A percentile compares a stretch with the other conserved stretches of the same genome.
Conservation (phyloP, 35 echinoderm and acorn worm species). For the Apostichopus californicus region DNA sequence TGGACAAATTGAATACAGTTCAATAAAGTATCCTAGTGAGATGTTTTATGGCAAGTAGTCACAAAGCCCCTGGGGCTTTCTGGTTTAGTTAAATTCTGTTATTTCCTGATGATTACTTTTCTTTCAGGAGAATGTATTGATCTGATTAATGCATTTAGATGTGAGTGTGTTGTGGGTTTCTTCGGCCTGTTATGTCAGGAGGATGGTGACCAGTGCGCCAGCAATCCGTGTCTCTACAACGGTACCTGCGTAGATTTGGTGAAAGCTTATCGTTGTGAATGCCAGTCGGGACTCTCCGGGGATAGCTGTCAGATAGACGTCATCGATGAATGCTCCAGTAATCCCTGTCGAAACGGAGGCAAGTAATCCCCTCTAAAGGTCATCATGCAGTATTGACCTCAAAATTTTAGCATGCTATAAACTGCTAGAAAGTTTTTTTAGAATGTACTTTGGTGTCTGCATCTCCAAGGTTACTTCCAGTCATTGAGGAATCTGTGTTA, state of each 20-base stretch:
- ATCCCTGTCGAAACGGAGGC: conserved; percentile 81
- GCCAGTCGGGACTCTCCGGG: conserved; percentile 70
- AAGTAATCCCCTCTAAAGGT: not conserved
- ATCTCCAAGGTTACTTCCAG: too few relatives aligned
- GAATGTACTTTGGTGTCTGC: too few relatives aligned
- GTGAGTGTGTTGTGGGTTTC: conserved; percentile 45
- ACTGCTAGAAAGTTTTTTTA: too few relatives aligned
- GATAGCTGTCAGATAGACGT: conserved; percentile 73
- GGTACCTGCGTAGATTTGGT: conserved; percentile 86
- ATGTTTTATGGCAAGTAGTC: too few relatives aligned
- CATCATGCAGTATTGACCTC: too few relatives aligned
- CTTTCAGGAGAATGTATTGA: conserved; percentile 39
- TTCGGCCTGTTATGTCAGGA: conserved; percentile 50
- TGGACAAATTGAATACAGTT: too few relatives aligned
- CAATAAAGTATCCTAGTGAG: too few relatives aligned
- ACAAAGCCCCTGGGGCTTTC: too few relatives aligned
- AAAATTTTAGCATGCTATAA: too few relatives aligned
- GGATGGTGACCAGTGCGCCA: conserved; percentile 63
- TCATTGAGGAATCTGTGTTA: too few relatives aligned
- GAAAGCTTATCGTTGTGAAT: conserved; percentile 79
- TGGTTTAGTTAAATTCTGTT: too few relatives aligned
- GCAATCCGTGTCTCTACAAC: conserved; percentile 65
- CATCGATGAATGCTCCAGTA: conserved; percentile 78
- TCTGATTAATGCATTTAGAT: conserved; percentile 46
- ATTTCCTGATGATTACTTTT: not conserved